Conservation (phyloP, 2,888 invertebrate species). For the Nezara viridula region DNA sequence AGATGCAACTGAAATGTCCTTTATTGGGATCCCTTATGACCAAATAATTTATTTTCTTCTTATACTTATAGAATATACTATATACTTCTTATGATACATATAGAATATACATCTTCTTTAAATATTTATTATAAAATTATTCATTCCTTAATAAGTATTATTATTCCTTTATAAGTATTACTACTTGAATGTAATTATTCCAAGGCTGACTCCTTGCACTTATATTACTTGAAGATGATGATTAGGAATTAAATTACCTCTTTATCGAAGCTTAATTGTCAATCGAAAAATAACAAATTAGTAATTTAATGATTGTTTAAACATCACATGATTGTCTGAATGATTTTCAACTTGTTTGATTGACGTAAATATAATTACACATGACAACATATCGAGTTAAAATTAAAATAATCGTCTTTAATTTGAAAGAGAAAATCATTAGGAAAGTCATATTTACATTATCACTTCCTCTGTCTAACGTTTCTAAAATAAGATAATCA, state of each 20-base stretch:
- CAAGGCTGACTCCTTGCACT: background rate
- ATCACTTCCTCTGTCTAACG: background rate
- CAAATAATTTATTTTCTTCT: too few species aligned
- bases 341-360: conserved; percentile 14
- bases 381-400: background rate
- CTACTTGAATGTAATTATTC: background rate
- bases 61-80: too few species aligned
- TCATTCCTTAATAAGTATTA: too few species aligned
- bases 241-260: conserved; percentile 17
- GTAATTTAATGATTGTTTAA: conserved; percentile 10
- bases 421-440: background rate
- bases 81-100: too few species aligned
- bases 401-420: background rate
- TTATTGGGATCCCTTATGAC: background rate
- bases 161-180: background rate
- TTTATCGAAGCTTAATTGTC: conserved; percentile 5
- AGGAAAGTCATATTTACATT: background rate
- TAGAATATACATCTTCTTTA: too few species aligned
- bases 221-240: background rate
- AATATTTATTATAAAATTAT: too few species aligned
- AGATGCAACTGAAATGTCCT: too few species aligned
- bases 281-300: conserved; percentile 11
- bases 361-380: conserved; percentile 24
- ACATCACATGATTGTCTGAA: background rate
- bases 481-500: background rate